Evolutionary conservation across 2,888 invertebrate genomes (phyloP).

Genomic region (Hyles lineata): DNA sequence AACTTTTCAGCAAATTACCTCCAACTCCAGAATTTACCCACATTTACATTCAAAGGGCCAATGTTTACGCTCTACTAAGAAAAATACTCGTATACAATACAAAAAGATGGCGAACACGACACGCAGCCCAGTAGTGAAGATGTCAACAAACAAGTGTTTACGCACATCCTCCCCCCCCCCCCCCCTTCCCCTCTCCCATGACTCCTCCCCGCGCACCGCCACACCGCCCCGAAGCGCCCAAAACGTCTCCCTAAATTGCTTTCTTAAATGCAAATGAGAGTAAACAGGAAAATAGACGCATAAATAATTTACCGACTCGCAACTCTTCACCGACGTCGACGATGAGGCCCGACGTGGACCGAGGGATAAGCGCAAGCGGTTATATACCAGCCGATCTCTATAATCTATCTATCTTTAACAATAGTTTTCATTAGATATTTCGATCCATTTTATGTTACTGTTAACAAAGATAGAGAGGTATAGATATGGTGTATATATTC

Average conservation of each 20-base stretch:
- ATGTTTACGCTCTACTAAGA: neutral
- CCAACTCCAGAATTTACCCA: neutral
- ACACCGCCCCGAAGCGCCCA: constrained; percentile 40
- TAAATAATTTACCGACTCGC: constrained; percentile 65
- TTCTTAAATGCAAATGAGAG: constrained; percentile 70
- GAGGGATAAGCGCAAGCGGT: constrained; percentile 20
- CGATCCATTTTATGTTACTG: too few relatives aligned
- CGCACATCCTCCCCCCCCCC: constrained; percentile 20
- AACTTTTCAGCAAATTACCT: neutral
- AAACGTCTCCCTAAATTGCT: constrained; percentile 59
- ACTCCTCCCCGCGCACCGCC: neutral
- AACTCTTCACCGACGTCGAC: constrained; percentile 48
- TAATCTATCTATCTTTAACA: too few relatives aligned
- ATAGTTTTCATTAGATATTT: too few relatives aligned
- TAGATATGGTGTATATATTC: too few relatives aligned
- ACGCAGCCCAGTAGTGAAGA: constrained; percentile 20
- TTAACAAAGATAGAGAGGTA: too few relatives aligned
- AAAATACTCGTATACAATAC: constrained; percentile 14
- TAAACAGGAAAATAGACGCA: constrained; percentile 64
- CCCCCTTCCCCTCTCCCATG: neutral
- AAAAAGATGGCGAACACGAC: constrained; percentile 5
- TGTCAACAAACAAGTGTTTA: constrained; percentile 37
- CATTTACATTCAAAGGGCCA: neutral
- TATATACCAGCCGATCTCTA: neutral
- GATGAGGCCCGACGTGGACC: neutral